These are phyloP conservation scores for Amazonetta brasiliensis DNA, from an alignment of 2,797 vertebrate species.

Conservation along the genomic window DNA sequence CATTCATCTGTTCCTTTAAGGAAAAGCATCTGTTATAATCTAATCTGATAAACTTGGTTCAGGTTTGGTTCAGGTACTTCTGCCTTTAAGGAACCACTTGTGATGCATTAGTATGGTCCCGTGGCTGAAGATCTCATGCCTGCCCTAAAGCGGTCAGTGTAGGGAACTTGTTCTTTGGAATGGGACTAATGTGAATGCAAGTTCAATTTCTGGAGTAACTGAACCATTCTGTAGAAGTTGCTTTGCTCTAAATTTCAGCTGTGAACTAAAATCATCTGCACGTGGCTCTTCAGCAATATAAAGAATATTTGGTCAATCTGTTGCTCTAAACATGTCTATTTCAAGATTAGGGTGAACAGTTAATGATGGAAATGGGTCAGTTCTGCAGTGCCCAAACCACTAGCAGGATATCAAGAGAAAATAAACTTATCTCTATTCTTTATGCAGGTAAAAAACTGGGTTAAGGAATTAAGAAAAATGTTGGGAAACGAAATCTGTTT, in stretches of 20 bases:
- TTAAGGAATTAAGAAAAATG: constrained; percentile 99
- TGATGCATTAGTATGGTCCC: constrained; percentile 4
- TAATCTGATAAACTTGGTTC: background rate
- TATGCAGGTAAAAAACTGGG: constrained; percentile 97
- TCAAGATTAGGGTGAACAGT: background rate
- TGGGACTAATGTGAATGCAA: background rate
- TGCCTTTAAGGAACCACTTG: background rate
- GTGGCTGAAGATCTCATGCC: background rate
- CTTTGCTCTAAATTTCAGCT: background rate
- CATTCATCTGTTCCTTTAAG: background rate
- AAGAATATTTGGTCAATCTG: background rate
- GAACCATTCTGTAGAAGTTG: background rate
- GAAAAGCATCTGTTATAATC: background rate
- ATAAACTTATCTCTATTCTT: constrained; percentile 34
- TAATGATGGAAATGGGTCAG: background rate
- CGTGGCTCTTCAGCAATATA: background rate
- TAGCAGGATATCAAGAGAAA: background rate
- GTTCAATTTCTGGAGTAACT: background rate
- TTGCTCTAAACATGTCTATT: background rate
- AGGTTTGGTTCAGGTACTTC: background rate
- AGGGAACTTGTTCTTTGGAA: background rate
- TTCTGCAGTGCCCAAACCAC: background rate
- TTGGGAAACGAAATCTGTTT: constrained; percentile 99
- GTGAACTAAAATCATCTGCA: background rate
- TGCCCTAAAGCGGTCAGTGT: background rate